Percentiles rank a stretch among this genome's conserved stretches.
phyloP scores from a whole-genome alignment of 2,797 vertebrate genomes.

The Poeciliopsis gracilis region DNA sequence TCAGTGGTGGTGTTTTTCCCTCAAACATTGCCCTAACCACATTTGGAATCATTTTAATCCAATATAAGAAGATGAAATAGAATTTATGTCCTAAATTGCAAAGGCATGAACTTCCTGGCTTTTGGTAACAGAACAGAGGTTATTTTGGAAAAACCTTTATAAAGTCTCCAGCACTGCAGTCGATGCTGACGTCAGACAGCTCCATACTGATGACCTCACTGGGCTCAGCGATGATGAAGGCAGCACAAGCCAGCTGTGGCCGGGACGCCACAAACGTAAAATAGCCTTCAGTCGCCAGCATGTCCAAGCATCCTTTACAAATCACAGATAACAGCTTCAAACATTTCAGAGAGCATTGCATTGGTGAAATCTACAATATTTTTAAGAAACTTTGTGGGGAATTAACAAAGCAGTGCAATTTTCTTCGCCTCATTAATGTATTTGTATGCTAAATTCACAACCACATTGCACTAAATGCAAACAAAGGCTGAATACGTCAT shows the following conservation, averaged over 20 bases:
- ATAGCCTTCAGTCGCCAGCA: constrained; percentile 89
- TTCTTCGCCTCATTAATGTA: neutral
- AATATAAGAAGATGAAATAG: constrained; percentile 34
- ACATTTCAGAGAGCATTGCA: neutral
- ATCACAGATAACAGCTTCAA: constrained; percentile 9
- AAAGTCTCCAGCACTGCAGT: constrained; percentile 90
- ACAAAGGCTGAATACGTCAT: neutral
- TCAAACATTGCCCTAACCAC: constrained; percentile 36
- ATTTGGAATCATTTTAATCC: constrained; percentile 50
- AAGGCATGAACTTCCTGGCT: neutral
- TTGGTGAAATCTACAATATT: neutral
- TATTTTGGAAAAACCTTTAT: constrained; percentile 84
- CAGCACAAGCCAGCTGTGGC: constrained; percentile 87
- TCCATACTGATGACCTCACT: constrained; percentile 86
- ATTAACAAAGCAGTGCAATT: neutral
- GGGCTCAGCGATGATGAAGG: constrained; percentile 89
- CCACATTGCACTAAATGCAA: neutral
- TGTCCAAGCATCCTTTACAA: constrained; percentile 89
- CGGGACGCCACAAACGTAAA: constrained; percentile 87
- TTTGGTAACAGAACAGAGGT: constrained; percentile 11
- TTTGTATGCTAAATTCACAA: neutral
- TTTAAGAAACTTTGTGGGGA: neutral
- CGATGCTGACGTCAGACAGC: constrained; percentile 85
- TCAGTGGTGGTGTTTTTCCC: constrained; percentile 46
- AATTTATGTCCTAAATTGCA: constrained; percentile 22